Base-by-base conservation (phyloP, 2,888 invertebrate genomes). In the Sicus ferrugineus region DNA sequence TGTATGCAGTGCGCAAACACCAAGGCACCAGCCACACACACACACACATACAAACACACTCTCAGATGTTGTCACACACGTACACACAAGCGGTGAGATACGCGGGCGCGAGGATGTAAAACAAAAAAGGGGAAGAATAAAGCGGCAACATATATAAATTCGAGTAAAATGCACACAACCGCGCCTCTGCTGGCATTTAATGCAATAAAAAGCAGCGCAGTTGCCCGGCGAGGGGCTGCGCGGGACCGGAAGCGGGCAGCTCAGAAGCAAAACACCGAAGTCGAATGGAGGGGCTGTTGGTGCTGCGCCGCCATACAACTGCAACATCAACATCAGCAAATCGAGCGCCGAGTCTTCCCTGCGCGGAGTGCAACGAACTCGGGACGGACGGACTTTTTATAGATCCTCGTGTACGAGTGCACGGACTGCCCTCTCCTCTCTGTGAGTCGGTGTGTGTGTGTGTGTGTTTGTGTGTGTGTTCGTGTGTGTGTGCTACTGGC, bases 381-480 rank as follows among this genome's bases (percentile, higher is more conserved):
- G 34, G 59, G 7, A n/a, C 4, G 21, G 34, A 46, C 19, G 46
- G 14, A n/a, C 26, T 54, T 54, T 54, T 54, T 11, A 14, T 54
- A 54, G 26, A 23, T 9, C 38, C 19, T 46, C 46, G 3, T 16
- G n/a, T 23, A 21, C 50, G 1, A 21, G 21, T 52, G 19, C 21
- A 21, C 9, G 2, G 1, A 9, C 34, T 34, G 34, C 34, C 31
- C 21, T 31, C n/a, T 16, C 1, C 6, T 7, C 30, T 28, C 11
- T 19, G 28, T 14, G 30, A 30, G 34, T 19, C n/a, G 34, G 38
- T 9, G 19, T 66, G 28, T 26, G 69, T 65, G 48, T n/a, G 34
- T 38, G 59, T 66, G 56, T 58, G 63, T 48, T 2, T 61, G 59
- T 23, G 69, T 65, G 42, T 11, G 26, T 48, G 46, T 64, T n/a